phyloP scores from a whole-genome alignment of 2,113 vertebrate species.

The Athene noctua region DNA sequence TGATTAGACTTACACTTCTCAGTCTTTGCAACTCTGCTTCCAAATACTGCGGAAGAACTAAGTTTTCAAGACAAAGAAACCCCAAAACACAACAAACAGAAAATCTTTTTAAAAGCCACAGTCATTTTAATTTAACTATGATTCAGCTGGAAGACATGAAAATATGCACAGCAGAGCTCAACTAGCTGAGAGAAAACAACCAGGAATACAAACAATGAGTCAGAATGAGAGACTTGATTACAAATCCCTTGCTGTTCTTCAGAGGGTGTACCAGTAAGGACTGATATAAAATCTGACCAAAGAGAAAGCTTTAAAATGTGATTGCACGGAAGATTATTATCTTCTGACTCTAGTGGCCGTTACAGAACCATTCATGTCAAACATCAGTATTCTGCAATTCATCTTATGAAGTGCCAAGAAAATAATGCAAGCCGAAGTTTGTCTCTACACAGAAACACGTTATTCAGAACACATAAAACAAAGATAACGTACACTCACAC shows the following conservation, averaged over 20 bases:
- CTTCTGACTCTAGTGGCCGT: background rate
- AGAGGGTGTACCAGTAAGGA: background rate
- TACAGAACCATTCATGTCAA: background rate
- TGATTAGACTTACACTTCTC: background rate
- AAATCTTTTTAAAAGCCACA: background rate
- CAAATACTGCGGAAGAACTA: background rate
- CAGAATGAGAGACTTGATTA: background rate
- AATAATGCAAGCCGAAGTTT: background rate
- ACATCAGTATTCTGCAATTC: background rate
- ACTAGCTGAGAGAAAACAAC: background rate
- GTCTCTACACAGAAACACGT: accelerated
- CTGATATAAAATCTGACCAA: background rate
- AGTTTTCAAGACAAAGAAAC: background rate
- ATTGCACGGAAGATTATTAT: background rate
- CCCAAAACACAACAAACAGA: too few relatives aligned
- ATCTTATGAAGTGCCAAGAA: background rate
- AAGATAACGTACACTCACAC: accelerated
- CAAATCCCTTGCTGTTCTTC: background rate
- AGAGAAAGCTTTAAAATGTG: background rate
- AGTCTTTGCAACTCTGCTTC: background rate
- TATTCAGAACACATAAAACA: background rate
- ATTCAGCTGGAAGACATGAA: background rate
- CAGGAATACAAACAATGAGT: background rate
- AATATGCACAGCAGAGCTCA: background rate
- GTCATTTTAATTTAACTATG: background rate